These are phyloP conservation scores for Fabriciana adippe DNA, from an alignment of 2,888 invertebrate species.

Conservation along the genomic window DNA sequence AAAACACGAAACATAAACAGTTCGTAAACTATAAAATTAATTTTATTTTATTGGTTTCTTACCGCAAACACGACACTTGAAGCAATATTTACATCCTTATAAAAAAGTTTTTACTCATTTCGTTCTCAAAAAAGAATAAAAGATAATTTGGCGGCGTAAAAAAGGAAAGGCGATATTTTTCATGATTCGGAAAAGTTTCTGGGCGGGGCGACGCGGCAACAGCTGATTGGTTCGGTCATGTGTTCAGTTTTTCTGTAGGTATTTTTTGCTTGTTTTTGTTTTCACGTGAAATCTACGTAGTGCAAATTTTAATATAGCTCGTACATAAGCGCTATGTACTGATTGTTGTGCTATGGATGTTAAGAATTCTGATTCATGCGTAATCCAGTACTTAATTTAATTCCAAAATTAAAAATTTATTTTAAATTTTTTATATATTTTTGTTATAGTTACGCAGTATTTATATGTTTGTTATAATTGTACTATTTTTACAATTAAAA, in stretches of 20 bases:
- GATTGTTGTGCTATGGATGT: slow-evolving; percentile 17
- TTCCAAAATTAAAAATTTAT: too few species aligned
- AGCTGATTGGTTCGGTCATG: slow-evolving; percentile 76
- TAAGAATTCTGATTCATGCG: slow-evolving; percentile 8
- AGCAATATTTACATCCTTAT: neutral
- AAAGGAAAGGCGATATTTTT: slow-evolving; percentile 57
- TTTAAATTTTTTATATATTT: too few species aligned
- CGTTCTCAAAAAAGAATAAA: neutral
- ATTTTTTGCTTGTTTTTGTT: slow-evolving; percentile 53
- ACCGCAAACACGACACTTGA: neutral
- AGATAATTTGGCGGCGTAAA: slow-evolving; percentile 32
- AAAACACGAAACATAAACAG: too few species aligned
- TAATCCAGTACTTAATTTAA: neutral
- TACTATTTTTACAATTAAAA: too few species aligned
- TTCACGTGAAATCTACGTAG: slow-evolving; percentile 37
- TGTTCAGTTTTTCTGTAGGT: slow-evolving; percentile 77
- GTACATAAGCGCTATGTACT: slow-evolving; percentile 30
- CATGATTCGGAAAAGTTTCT: slow-evolving; percentile 69
- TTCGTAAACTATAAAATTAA: too few species aligned
- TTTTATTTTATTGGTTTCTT: too few species aligned
- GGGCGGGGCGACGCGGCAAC: slow-evolving; percentile 75
- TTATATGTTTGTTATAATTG: too few species aligned
- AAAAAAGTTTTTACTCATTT: slow-evolving; percentile 3
- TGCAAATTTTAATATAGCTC: slow-evolving; percentile 39
- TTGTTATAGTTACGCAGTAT: too few species aligned